Evolutionary conservation across 2,888 invertebrate species (phyloP).

Genomic region (Cremastinae sp.): DNA sequence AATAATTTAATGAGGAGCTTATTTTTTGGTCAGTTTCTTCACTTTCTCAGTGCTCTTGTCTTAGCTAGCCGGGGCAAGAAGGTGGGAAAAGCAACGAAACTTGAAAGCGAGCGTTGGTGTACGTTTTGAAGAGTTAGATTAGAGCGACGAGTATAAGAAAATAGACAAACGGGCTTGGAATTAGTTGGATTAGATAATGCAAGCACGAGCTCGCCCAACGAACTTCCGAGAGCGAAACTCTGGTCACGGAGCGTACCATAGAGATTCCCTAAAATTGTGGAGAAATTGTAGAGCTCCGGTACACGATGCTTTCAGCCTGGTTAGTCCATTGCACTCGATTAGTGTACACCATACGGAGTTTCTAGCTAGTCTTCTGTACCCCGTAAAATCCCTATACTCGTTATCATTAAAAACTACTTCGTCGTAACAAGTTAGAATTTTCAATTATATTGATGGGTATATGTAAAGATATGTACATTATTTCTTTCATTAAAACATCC

Average conservation of each 20-base stretch:
- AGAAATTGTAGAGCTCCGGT: slow-evolving; percentile 56
- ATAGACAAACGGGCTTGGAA: slow-evolving; percentile 48
- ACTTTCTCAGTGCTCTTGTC: neutral
- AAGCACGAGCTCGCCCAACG: slow-evolving; percentile 64
- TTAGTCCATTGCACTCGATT: slow-evolving; percentile 34
- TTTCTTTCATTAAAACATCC: no score
- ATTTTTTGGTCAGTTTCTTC: neutral
- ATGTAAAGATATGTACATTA: no score
- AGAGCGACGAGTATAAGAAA: slow-evolving; percentile 31
- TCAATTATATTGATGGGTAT: neutral
- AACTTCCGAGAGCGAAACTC: slow-evolving; percentile 64
- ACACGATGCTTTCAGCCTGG: slow-evolving; percentile 42
- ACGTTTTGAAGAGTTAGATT: neutral
- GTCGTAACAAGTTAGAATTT: slow-evolving; percentile 26
- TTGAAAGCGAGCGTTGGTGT: slow-evolving; percentile 17
- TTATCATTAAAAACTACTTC: slow-evolving; percentile 46
- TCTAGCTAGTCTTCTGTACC: slow-evolving; percentile 27
- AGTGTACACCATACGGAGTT: slow-evolving; percentile 47
- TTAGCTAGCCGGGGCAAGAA: neutral
- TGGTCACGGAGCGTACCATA: slow-evolving; percentile 52
- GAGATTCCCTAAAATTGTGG: slow-evolving; percentile 58
- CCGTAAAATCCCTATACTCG: slow-evolving; percentile 33
- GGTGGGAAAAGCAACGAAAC: slow-evolving; percentile 18
- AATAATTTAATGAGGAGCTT: no score
- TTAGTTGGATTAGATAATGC: slow-evolving; percentile 72